phyloP scores from a whole-genome alignment of 2,797 vertebrate genomes.

The Hypotaenidia okinawae region DNA sequence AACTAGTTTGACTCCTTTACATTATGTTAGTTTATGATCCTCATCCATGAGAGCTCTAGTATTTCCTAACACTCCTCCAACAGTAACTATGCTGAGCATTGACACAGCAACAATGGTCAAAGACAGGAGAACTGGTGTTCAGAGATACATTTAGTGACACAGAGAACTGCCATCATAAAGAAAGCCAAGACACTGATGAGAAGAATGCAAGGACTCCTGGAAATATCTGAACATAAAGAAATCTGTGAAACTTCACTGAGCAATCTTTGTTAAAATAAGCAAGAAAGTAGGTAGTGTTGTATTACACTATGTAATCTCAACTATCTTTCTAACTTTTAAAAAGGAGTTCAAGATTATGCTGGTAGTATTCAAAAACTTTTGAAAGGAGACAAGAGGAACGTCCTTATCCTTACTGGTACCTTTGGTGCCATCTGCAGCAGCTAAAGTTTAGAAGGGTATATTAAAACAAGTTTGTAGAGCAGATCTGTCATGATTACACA shows the following conservation, averaged over 20 bases:
- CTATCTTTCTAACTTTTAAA: background rate
- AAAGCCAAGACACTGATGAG: background rate
- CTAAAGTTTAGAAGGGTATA: background rate
- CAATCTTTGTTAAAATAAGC: background rate
- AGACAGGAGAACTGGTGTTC: background rate
- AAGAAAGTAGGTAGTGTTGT: background rate
- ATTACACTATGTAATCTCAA: background rate
- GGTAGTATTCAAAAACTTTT: background rate
- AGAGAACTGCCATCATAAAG: background rate
- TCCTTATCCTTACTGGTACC: background rate
- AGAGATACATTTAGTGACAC: background rate
- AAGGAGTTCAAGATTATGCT: background rate
- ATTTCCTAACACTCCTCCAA: background rate
- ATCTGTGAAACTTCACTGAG: background rate
- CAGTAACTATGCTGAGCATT: background rate
- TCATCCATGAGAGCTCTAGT: background rate
- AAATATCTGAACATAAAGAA: background rate
- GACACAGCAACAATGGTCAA: background rate
- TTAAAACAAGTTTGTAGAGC: background rate
- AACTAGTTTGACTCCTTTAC: background rate
- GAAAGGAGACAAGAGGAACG: background rate
- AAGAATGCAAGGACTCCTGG: rapidly evolving
- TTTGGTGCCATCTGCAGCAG: background rate
- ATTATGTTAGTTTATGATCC: background rate
- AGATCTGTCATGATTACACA: background rate